A percentile compares a stretch with the other conserved stretches of the same genome.
Evolutionary conservation across 2,888 invertebrate species (phyloP).

Genomic region (Chymomyza amoena): DNA sequence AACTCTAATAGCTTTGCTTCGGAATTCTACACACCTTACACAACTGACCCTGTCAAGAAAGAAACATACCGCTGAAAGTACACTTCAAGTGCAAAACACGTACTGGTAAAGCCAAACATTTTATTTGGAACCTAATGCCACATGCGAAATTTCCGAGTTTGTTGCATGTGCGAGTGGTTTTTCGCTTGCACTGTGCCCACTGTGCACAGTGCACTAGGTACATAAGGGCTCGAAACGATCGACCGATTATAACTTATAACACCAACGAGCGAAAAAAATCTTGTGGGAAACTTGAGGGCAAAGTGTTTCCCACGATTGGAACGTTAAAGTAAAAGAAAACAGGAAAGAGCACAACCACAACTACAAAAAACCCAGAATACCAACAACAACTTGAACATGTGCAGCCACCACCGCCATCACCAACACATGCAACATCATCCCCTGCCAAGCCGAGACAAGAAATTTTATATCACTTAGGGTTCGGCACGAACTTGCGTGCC

Average conservation of each 20-base stretch:
- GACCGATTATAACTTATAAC: conserved; percentile 74
- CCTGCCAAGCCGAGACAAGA: conserved; percentile 53
- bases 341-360: conserved; percentile 59
- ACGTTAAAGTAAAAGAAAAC: conserved; percentile 71
- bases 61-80: neutral
- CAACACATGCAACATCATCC: conserved; percentile 60
- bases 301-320: conserved; percentile 79
- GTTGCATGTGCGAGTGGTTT: conserved; percentile 30
- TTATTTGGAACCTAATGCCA: conserved; percentile 27
- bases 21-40: neutral
- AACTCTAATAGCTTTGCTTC: neutral
- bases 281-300: conserved; percentile 79
- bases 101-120: conserved; percentile 45
- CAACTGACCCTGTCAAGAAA: conserved; percentile 24
- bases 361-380: conserved; percentile 44
- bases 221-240: conserved; percentile 64
- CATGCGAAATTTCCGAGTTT: conserved; percentile 19
- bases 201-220: conserved; percentile 60
- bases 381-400: conserved; percentile 55
- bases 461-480: neutral
- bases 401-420: conserved; percentile 54
- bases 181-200: conserved; percentile 56
- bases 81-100: conserved; percentile 38
- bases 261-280: conserved; percentile 76
- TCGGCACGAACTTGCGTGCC: conserved; percentile 59